Base-by-base conservation (phyloP, 2,113 vertebrate genomes). In the Chlorodrepanis virens region DNA sequence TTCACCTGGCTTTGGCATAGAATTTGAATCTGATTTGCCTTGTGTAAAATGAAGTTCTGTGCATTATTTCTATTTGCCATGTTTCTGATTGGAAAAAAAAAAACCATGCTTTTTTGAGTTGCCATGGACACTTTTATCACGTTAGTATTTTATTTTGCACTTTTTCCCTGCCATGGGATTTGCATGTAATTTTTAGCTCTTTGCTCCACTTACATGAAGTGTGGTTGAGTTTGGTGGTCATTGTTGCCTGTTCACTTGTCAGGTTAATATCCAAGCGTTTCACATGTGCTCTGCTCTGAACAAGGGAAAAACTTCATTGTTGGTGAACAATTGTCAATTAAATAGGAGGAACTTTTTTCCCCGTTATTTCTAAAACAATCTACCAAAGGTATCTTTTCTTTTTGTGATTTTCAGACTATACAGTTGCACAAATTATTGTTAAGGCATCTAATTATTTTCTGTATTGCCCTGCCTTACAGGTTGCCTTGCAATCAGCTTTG, bases 381-480 rank as follows among this genome's bases (percentile, higher is more conserved):
- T 63, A 10, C 27, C 3, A 35, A 21, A 56, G 3, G 2, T 27
- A 9, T 39, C 9, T 12, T 35, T 57, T 57, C 24, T 75, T 33
- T 5, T 14, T 5, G 6, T 56, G 23, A 16, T 75, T 94, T 83
- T 82, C 25, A 31, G 54, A 25, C 52, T 78, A 1, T 29, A 18
- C 3, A 13, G 31, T 42, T 88, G 44, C 65, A 70, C 18, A 59
- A 23, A 69, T 4, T 61, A 24, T 22, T 74, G 22, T n/a, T 78
- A 52, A 4, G 10, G 17, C 44, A 49, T 68, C n/a, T 90, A 65
- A 94, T 71, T 56, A 11, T 83, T 81, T 81, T 63, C 44, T 61
- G 0, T 83, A 16, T 85, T 91, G 37, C 50, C 31, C 25, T 80
- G 50, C 74, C 61, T 93, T 91, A 59, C 88, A 98, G 97, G 53